Percentiles rank a stretch among this genome's conserved stretches.
Evolutionary conservation across 2,113 vertebrate genomes (phyloP).

Genomic region (Podarcis cretensis): DNA sequence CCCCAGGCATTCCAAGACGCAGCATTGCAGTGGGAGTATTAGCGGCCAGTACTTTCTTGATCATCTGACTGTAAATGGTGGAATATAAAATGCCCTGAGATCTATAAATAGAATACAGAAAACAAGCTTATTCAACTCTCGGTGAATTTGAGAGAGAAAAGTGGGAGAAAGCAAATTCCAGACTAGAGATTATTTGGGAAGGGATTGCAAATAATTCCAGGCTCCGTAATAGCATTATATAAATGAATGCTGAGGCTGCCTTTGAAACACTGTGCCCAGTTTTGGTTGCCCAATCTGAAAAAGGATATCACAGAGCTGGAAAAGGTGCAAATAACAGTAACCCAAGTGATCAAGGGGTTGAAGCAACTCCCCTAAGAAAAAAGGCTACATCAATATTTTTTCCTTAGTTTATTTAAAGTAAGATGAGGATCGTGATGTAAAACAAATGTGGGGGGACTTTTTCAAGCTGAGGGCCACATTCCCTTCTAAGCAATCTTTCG

Average conservation of each 20-base stretch:
- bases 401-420: too few relatives aligned
- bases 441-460: too few relatives aligned
- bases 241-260: not conserved
- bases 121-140: too few relatives aligned
- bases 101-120: not conserved
- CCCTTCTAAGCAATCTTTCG: too few relatives aligned
- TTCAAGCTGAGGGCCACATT: too few relatives aligned
- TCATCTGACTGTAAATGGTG: rapidly evolving
- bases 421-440: too few relatives aligned
- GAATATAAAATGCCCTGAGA: not conserved
- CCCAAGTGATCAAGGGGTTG: not conserved
- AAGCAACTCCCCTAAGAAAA: too few relatives aligned
- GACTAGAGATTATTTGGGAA: not conserved
- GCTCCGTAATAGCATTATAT: not conserved
- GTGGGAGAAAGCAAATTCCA: not conserved
- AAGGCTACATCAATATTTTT: too few relatives aligned
- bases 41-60: not conserved
- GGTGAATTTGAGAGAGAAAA: not conserved
- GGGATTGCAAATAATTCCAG: not conserved
- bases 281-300: not conserved
- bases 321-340: not conserved
- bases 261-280: not conserved
- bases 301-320: not conserved
- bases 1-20: not conserved
- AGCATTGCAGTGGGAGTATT: not conserved